Base-by-base conservation (phyloP, 2,797 vertebrate species). In the Hemibagrus guttatus region DNA sequence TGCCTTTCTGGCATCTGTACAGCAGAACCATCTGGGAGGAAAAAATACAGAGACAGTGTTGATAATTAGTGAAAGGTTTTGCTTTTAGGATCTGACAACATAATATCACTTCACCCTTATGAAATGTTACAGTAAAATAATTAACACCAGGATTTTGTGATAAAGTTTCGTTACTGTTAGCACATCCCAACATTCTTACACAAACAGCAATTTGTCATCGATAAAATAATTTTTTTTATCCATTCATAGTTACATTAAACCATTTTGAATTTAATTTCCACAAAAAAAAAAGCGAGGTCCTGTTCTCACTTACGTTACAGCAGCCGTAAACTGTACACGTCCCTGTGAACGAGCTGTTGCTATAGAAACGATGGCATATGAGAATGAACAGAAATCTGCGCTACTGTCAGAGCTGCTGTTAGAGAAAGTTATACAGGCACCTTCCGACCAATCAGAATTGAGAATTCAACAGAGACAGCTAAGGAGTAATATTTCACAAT, bases 21-120 rank as follows among this genome's bases (percentile, higher is more conserved):
- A 74, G 87, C 64, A 21, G 90, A 87, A 66, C 66, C 79, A 75
- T 91, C 93, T 93, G 49, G 79, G 0, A 35, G 28, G 42, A 90
- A 82, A 0, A n/a, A 83, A 1, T 0, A 26, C 19, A 1, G 59
- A 76, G n/a, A 52, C 75, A 19, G 42, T 61, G 4, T 26, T 4
- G 46, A 28, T 52, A 28, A 75, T n/a, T 52, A 7, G 12, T 6
- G 1, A 9, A 4, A 6, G 9, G 2, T 35, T 68, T 31, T 17
- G 5, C 14, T 35, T 71, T 42, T 71, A 69, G 7, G 31, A 19
- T 7, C 35, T 69, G 4, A 39, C 8, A 64, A 64, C n/a, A 28
- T 11, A 0, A 61, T 2, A 0, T 61, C 14, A 14, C n/a, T 23
- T 12, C 12, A 42, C 13, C 66, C 31, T 39, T 11, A 71, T 1